Evolutionary conservation across 2,797 vertebrate genomes (phyloP), one percentile per base, ranked within the genome.

Genomic region (Chromis chromis): DNA sequence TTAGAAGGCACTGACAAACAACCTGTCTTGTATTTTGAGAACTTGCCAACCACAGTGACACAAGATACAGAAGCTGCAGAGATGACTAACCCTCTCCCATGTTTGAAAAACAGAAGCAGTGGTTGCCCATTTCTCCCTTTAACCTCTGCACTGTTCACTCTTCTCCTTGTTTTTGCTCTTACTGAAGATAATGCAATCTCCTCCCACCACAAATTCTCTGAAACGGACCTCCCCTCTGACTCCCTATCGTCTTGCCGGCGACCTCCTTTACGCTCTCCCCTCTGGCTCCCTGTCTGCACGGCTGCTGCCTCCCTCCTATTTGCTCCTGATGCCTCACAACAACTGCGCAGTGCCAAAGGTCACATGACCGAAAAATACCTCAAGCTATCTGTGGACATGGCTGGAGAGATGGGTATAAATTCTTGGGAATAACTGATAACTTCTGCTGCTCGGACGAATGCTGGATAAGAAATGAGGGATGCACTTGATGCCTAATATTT

Each of bases 321-420:
- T 79, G 57, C 58, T 72, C 71, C 67, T 33, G 70, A 86, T 81
- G 85, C 67, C 72, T 79, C 71, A 66, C 61, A 83, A 82, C 81
- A 85, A 80, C 75, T 82, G 76, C 54, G 60, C 46, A 24, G 25
- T 28, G 58, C 53, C 66, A 71, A 70, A 67, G 79, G 86, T 89
- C 78, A 78, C 52, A 40, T 57, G 78, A 53, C 68, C 1, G 7
- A 66, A 67, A 87, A 85, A 85, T 67, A 63, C 21, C 40, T 46
- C 57, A 40, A 78, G 72, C 50, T 65, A 16, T 68, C 39, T 61
- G 73, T 28, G 36, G 55, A 14, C 16, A 76, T 4, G 17, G 22
- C 36, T 36, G 42, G 11, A 31, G 25, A 69, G 49, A 77, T 6
- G 40, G 11, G 25, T 22, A 36, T n/a, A 13, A 33, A 70, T 60